These are phyloP conservation scores for Columbina picui DNA, from an alignment of 2,113 vertebrate genomes.

Conservation along the genomic window DNA sequence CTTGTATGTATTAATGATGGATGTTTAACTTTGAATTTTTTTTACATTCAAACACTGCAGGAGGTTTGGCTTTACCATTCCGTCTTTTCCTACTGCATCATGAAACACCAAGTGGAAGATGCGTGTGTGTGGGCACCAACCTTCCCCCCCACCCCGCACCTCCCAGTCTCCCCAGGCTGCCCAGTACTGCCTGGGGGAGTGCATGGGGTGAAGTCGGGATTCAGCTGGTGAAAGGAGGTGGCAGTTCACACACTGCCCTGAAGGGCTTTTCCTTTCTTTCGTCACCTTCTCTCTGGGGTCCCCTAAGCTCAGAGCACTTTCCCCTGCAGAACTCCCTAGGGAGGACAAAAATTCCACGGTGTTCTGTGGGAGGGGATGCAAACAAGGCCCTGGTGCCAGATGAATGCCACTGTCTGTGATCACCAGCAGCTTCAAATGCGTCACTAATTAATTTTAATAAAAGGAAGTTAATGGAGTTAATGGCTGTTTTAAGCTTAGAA, in stretches of 20 bases:
- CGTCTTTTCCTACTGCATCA: background rate
- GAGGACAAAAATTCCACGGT: background rate
- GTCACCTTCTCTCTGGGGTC: background rate
- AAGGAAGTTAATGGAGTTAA: background rate
- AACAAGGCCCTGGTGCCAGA: background rate
- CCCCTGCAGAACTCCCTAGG: background rate
- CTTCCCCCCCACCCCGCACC: fast-evolving
- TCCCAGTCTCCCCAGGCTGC: background rate
- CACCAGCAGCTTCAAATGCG: background rate
- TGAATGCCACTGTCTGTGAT: background rate
- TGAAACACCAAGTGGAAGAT: background rate
- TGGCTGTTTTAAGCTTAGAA: background rate
- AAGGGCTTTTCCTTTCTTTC: background rate
- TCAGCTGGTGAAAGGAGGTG: background rate
- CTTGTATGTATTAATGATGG: background rate
- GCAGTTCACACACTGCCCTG: background rate
- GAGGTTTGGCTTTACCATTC: background rate
- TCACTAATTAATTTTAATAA: background rate
- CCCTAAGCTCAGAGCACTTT: background rate
- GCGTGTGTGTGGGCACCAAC: fast-evolving
- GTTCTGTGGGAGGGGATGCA: background rate
- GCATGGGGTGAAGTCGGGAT: background rate
- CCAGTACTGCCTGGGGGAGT: background rate
- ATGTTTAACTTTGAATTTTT: background rate
- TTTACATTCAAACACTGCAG: background rate